A percentile compares a stretch with the other conserved stretches of the same genome.
phyloP scores from a whole-genome alignment of 2,888 invertebrate genomes.

The Perizoma affinitatum region DNA sequence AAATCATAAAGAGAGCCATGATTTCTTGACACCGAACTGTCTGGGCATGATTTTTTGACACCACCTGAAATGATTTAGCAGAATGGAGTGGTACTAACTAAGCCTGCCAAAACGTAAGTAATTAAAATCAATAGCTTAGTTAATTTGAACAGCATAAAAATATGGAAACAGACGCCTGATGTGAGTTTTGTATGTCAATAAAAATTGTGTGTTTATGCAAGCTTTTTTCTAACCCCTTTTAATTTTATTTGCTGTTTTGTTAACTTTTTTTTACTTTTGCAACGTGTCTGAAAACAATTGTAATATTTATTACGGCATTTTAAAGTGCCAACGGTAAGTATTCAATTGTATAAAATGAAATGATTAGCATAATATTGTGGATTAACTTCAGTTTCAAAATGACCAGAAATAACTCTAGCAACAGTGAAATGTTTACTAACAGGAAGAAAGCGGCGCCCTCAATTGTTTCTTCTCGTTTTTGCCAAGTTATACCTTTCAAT shows the following conservation, averaged over 20 bases:
- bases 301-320: no score
- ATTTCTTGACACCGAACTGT: not conserved
- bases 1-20: constrained; percentile 4
- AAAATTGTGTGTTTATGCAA: constrained; percentile 27
- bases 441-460: no score
- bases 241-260: constrained; percentile 49
- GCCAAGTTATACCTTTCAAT: not conserved
- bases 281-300: constrained; percentile 1
- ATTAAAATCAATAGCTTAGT: not conserved
- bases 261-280: constrained; percentile 24
- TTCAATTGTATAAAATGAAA: no score
- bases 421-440: no score
- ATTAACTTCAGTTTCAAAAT: no score
- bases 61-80: constrained; percentile 18
- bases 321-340: no score
- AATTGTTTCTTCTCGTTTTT: not conserved
- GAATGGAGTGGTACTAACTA: constrained; percentile 53
- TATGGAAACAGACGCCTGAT: not conserved
- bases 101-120: constrained; percentile 42
- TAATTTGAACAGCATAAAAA: not conserved
- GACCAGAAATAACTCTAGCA: no score
- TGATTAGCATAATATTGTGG: no score
- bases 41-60: constrained; percentile 16
- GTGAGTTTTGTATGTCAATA: constrained; percentile 6
- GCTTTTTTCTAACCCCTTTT: constrained; percentile 56